A percentile compares a stretch with the other conserved stretches of the same genome.
Conservation (phyloP, 2,797 vertebrate species). For the Sphaeramia orbicularis region DNA sequence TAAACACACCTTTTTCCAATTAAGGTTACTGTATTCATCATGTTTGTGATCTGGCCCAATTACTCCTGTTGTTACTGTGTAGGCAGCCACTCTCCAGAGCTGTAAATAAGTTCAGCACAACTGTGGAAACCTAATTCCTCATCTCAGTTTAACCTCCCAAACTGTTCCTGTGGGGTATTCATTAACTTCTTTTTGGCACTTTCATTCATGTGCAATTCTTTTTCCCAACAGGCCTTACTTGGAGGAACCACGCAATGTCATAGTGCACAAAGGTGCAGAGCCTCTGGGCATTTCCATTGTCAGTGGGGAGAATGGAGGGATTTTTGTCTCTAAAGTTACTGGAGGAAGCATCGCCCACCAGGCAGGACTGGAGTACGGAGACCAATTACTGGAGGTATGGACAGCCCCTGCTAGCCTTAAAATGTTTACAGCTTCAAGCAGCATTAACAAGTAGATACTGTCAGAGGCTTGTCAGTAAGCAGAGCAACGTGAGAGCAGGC, state of each 20-base stretch:
- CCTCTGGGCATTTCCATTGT: constrained; percentile 98
- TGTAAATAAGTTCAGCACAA: constrained; percentile 52
- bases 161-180: constrained; percentile 8
- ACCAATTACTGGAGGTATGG: constrained; percentile 96
- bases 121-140: constrained; percentile 7
- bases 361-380: constrained; percentile 96
- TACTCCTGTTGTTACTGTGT: not conserved
- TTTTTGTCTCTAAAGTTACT: constrained; percentile 99
- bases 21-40: constrained; percentile 4
- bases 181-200: not conserved
- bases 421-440: constrained; percentile 28
- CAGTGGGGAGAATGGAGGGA: constrained; percentile 96
- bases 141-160: constrained; percentile 12
- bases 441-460: constrained; percentile 1
- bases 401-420: constrained; percentile 21
- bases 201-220: constrained; percentile 29
- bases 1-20: constrained; percentile 6
- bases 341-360: constrained; percentile 97
- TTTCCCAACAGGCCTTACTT: constrained; percentile 89
- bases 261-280: constrained; percentile 95
- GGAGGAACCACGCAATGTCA: constrained; percentile 96
- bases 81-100: constrained; percentile 54
- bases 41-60: constrained; percentile 13
- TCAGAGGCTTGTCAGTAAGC: constrained; percentile 3
- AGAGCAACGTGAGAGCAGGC: not conserved